Percentiles rank a stretch among this genome's conserved stretches.
Evolutionary conservation across 2,113 vertebrate genomes (phyloP).

Genomic region (Holacanthus passer): DNA sequence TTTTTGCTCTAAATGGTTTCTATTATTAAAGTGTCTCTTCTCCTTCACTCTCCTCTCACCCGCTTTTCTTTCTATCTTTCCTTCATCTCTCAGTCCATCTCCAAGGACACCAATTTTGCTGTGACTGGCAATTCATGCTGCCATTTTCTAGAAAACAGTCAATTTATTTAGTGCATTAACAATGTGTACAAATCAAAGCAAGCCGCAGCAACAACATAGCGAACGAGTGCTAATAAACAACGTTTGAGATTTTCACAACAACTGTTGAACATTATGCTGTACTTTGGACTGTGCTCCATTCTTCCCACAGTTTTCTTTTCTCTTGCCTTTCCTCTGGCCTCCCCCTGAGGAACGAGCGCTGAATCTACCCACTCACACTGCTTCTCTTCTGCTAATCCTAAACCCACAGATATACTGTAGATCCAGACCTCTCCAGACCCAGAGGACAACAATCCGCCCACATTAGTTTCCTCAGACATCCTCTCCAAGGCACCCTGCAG

Average conservation of each 20-base stretch:
- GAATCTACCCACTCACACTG: conserved; percentile 61
- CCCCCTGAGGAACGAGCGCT: conserved; percentile 38
- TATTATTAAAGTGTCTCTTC: conserved; percentile 75
- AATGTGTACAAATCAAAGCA: conserved; percentile 48
- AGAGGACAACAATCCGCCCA: conserved; percentile 63
- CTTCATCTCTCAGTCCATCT: conserved; percentile 46
- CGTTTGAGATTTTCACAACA: conserved; percentile 39
- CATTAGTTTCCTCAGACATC: conserved; percentile 63
- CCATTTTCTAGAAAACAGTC: conserved; percentile 40
- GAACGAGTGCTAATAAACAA: conserved; percentile 37
- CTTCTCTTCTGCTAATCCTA: conserved; percentile 58
- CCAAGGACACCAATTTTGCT: conserved; percentile 50
- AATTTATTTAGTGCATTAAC: conserved; percentile 39
- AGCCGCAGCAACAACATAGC: conserved; percentile 30
- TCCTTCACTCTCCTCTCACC: conserved; percentile 29
- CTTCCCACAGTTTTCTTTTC: conserved; percentile 44
- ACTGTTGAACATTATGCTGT: conserved; percentile 38
- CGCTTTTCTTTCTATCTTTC: conserved; percentile 39
- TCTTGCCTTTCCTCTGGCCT: conserved; percentile 33
- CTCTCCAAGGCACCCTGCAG: conserved; percentile 55
- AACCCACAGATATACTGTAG: conserved; percentile 53
- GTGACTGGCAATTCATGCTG: conserved; percentile 31
- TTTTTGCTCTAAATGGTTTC: conserved; percentile 69
- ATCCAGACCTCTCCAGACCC: conserved; percentile 63
- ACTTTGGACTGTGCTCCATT: conserved; percentile 39